A percentile compares a stretch with the other conserved stretches of the same genome.
Conservation (phyloP, 2,113 vertebrate species). For the Thinocorus orbignyianus region DNA sequence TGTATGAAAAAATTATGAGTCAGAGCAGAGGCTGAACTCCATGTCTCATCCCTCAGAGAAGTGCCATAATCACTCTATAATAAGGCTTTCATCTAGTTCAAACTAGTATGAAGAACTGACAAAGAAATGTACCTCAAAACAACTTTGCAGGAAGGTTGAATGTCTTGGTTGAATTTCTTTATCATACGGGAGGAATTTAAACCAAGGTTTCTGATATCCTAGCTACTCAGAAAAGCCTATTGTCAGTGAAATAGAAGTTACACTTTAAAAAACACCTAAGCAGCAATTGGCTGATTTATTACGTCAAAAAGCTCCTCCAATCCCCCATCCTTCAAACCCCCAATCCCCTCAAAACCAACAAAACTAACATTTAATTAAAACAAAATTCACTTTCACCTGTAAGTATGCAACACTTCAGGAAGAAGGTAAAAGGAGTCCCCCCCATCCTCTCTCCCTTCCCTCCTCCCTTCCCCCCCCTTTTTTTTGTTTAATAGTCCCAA, state of each 20-base stretch:
- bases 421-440: background rate
- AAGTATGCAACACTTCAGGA: background rate
- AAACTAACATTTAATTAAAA: background rate
- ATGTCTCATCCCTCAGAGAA: background rate
- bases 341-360: background rate
- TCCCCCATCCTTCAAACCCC: background rate
- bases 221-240: background rate
- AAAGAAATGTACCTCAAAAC: background rate
- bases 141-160: background rate
- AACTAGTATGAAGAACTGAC: background rate
- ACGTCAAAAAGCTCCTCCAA: background rate
- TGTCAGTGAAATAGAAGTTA: background rate
- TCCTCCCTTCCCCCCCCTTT: accelerated
- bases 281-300: background rate
- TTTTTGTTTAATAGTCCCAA: background rate
- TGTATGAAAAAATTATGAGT: background rate
- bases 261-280: background rate
- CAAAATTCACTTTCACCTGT: background rate
- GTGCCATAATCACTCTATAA: background rate
- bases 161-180: background rate
- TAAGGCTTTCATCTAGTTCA: background rate
- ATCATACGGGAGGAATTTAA: background rate
- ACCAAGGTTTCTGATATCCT: background rate
- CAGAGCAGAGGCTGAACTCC: background rate
- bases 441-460: no score